Evolutionary conservation across 2,113 vertebrate genomes (phyloP), one percentile per base, ranked within the genome.

Genomic region (Labeo rohita): DNA sequence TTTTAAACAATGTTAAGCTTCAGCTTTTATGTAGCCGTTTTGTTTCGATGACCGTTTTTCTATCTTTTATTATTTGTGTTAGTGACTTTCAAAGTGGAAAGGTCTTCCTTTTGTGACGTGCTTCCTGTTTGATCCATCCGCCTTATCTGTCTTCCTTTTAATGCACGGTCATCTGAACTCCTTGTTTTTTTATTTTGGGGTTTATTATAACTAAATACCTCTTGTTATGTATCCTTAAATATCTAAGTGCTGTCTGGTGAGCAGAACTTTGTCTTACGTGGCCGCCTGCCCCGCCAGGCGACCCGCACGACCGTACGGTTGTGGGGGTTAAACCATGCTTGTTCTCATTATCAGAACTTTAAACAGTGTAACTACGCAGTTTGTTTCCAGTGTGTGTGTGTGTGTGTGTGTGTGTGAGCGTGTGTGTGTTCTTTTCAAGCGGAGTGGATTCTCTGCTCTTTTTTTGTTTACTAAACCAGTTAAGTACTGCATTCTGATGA

Each of bases 341-440:
- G 49, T 93, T 92, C 89, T 91, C 88, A 88, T 85, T 87, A 72
- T 59, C 66, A 91, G 75, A 80, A 93, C 87, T 90, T 92, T 93
- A 94, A 94, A 92, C 88, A 92, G 93, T 94, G 92, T 92, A 93
- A 92, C 80, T 85, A 95, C 93, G 87, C 94, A 96, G 95, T 93
- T 63, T 47, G 86, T 80, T 77, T 88, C 39, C 88, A 11, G 54
- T 47, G 77, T 66, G 49, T n/a, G 75, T 73, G 75, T 73, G 72
- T 21, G 28, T 47, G 79, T 36, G 49, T 23, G 50, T 61, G 52
- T 28, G 61, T 28, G 18, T 52, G 68, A 47, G 47, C 23, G 74
- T 49, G 52, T 18, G 61, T 50, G 39, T 82, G 52, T 68, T 72
- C 73, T 28, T 84, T 92, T 92, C 47, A 89, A 70, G 93, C 94